phyloP scores from a whole-genome alignment of 2,113 vertebrate species.

The Oceanodroma tethys region DNA sequence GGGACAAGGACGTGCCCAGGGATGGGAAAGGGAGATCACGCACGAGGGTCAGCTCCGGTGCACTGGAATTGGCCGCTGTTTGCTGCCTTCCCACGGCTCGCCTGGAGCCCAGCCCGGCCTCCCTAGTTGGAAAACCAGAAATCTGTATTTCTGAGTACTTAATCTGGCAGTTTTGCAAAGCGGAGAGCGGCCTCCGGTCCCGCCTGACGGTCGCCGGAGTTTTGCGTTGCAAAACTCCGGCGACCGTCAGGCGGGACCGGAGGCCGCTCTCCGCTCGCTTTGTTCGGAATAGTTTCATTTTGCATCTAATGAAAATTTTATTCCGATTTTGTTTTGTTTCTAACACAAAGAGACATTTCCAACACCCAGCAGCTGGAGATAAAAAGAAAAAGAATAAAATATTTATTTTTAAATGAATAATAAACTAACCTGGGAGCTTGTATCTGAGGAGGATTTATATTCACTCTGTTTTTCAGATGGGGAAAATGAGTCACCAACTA shows the following conservation, averaged over 20 bases:
- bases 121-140: neutral
- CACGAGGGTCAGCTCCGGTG: neutral
- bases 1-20: too few relatives aligned
- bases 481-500: neutral
- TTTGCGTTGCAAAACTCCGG: neutral
- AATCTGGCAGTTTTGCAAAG: neutral
- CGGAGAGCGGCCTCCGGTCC: neutral
- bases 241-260: neutral
- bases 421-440: neutral
- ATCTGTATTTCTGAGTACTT: neutral
- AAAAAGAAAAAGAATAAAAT: neutral
- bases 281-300: neutral
- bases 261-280: fast-evolving
- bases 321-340: neutral
- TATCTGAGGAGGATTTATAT: neutral
- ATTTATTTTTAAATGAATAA: neutral
- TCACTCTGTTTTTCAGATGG: neutral
- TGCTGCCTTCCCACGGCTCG: neutral
- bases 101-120: neutral
- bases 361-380: neutral
- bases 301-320: neutral
- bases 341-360: neutral
- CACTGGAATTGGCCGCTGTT: neutral
- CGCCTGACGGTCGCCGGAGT: neutral
- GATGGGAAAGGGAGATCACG: neutral